Conservation (phyloP, 2,113 vertebrate genomes). For the Dermatemys mawii region DNA sequence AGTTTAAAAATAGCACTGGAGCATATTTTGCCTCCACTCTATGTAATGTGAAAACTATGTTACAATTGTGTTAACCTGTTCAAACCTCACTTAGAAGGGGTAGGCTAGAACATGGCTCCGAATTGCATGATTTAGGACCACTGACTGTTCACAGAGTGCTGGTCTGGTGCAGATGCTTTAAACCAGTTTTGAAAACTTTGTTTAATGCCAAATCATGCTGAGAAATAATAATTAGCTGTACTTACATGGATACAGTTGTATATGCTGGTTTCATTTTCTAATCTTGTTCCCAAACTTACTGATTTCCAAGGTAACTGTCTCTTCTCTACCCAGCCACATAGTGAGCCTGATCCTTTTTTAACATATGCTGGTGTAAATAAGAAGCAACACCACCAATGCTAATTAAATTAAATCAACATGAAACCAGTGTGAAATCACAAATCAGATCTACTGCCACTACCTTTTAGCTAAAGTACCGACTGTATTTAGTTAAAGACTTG, state of each 20-base stretch:
- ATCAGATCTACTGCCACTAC: neutral
- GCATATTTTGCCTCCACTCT: neutral
- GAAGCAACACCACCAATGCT: no score
- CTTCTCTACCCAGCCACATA: no score
- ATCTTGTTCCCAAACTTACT: no score
- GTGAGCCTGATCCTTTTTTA: no score
- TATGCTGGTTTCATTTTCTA: no score
- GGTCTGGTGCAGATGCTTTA: neutral
- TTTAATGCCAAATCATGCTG: neutral
- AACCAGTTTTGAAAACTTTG: neutral
- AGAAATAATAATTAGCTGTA: neutral
- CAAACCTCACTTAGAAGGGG: neutral
- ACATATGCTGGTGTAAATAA: no score
- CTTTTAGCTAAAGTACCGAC: neutral
- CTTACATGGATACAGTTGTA: no score
- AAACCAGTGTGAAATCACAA: conserved; percentile 1
- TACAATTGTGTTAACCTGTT: neutral
- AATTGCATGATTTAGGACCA: neutral
- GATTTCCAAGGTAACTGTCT: no score
- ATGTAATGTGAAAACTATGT: neutral
- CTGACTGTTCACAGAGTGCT: neutral
- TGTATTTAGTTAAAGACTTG: neutral
- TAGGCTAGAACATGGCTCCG: neutral
- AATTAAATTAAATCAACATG: neutral
- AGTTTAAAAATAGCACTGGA: neutral